Evolutionary conservation across 92 coral and sea anemone genomes (phyloP), one percentile per base, ranked within the genome.

Genomic region (Porites divaricata): DNA sequence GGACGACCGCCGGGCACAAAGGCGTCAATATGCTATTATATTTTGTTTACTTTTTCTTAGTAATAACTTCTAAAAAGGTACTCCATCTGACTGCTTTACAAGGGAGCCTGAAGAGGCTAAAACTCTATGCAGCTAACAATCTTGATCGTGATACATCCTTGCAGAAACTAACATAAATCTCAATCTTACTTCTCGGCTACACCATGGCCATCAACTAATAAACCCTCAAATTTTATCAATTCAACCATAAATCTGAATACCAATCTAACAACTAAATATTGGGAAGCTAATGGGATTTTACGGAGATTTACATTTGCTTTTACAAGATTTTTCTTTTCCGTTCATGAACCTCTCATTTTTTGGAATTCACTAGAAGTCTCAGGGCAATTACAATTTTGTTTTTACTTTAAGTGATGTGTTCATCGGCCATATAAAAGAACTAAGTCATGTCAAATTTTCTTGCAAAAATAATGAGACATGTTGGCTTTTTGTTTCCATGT

Each of bases 401-500:
- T 63, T 77, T 11, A 77, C 63, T 45, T 75, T 11, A n/a, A 28
- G 23, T 2, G 63, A 35, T 63, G 1, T 56, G n/a, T 68, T 28
- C 1, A 24, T 41, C 35, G 14, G 70, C 58, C 35, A 26, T 4
- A 15, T 54, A 8, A 41, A 20, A 74, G 50, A 13, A 77, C 54
- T 15, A 19, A 20, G 58, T 62, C 28, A 77, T 41, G 15, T 53
- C 59, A 6, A 15, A n/a, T 57, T 41, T 77, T 23, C 70, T 45
- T 45, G 70, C 63, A 45, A 62, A 62, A 63, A 35, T 21, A 45
- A 77, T 20, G 49, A 63, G 57, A 62, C 81, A 59, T 57, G 23
- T 14, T 74, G 78, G 53, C 70, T 54, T 61, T 41, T 22, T 77
- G 81, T 45, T 77, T 11, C 81, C 51, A 77, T 77, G 59, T 62